Percentiles rank a stretch among this genome's conserved stretches.
Evolutionary conservation across 2,113 vertebrate genomes (phyloP).

Genomic region (Edolisoma coerulescens): DNA sequence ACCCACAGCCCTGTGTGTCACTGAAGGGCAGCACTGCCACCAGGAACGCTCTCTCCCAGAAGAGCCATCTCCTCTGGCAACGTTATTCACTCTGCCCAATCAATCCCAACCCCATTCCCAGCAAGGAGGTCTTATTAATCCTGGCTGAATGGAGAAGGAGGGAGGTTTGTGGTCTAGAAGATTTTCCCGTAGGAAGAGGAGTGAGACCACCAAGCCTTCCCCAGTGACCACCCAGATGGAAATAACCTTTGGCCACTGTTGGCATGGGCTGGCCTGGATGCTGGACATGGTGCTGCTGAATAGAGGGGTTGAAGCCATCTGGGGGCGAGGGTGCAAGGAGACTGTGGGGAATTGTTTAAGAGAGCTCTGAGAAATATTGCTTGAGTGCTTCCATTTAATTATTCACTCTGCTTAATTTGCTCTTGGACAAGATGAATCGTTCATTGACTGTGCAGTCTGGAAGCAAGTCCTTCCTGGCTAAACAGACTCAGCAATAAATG

Average conservation of each 20-base stretch:
- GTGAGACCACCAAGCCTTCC: not conserved
- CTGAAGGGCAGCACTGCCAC: fast-evolving
- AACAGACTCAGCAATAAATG: conserved; percentile 37
- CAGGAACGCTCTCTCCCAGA: not conserved
- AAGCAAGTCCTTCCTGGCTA: conserved; percentile 50
- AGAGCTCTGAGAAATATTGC: conserved; percentile 48
- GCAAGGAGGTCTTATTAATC: not conserved
- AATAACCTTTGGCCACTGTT: not conserved
- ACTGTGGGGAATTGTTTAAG: conserved; percentile 36
- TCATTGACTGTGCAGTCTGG: conserved; percentile 37
- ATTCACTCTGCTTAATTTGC: conserved; percentile 64
- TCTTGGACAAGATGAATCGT: conserved; percentile 56
- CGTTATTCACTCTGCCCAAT: not conserved
- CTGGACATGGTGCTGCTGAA: not conserved
- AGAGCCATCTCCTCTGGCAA: not conserved
- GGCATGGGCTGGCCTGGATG: not conserved
- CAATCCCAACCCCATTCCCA: not conserved
- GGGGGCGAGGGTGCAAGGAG: not conserved
- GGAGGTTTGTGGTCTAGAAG: not conserved
- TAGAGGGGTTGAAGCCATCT: not conserved
- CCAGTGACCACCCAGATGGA: conserved; percentile 21
- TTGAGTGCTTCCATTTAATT: conserved; percentile 60
- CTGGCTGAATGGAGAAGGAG: not conserved
- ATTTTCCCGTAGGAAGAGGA: not conserved
- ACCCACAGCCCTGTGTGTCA: fast-evolving